Percentiles rank a stretch among this genome's conserved stretches.
Conservation (phyloP, 2,797 vertebrate genomes). For the Eupleurogrammus muticus region DNA sequence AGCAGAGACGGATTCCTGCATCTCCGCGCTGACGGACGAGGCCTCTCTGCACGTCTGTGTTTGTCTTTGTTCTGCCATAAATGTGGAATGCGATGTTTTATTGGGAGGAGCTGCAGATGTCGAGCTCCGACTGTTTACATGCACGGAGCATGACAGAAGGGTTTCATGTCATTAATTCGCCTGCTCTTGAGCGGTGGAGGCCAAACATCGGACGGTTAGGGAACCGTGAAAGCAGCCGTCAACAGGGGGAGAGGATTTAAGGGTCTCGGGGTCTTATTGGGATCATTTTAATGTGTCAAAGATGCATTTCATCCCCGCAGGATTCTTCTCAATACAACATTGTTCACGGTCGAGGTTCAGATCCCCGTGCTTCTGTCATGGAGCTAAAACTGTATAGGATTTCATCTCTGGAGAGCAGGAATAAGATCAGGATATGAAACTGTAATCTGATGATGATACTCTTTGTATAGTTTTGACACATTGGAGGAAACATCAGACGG, state of each 20-base stretch:
- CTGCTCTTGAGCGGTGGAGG: constrained; percentile 1
- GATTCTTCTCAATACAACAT: too few relatives aligned
- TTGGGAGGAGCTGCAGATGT: constrained; percentile 60
- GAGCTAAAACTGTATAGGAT: too few relatives aligned
- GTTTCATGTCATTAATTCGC: constrained; percentile 1
- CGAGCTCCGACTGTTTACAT: constrained; percentile 46
- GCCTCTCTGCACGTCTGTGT: constrained; percentile 46
- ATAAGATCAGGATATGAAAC: too few relatives aligned
- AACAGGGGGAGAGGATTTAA: constrained; percentile 35
- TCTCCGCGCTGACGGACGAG: constrained; percentile 22
- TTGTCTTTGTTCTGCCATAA: constrained; percentile 57
- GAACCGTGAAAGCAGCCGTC: constrained; percentile 8
- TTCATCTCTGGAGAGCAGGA: too few relatives aligned
- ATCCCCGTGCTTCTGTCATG: too few relatives aligned
- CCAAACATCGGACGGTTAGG: neutral
- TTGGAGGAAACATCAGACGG: too few relatives aligned
- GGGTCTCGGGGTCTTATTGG: neutral
- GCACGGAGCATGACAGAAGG: constrained; percentile 1
- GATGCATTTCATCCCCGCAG: too few relatives aligned
- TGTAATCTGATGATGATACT: too few relatives aligned
- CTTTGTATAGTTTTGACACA: too few relatives aligned
- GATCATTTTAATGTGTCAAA: neutral
- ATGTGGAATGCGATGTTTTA: constrained; percentile 66
- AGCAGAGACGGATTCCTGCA: neutral
- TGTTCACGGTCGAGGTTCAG: too few relatives aligned